Percentiles rank a stretch among this genome's conserved stretches.
Conservation (phyloP, 2,888 invertebrate genomes). For the Slavum lentiscoides region DNA sequence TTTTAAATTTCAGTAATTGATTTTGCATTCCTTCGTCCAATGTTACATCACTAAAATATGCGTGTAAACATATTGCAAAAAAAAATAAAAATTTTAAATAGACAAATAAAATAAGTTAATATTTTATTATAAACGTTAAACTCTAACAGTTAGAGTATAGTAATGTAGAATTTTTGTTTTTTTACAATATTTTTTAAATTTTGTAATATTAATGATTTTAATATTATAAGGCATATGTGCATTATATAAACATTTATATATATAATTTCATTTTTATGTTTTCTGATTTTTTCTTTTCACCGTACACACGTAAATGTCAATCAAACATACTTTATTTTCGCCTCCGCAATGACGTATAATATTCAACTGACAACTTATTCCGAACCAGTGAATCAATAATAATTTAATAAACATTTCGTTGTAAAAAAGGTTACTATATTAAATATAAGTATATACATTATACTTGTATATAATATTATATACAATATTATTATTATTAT, state of each 20-base stretch:
- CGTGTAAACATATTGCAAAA: too few relatives aligned
- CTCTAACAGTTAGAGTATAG: too few relatives aligned
- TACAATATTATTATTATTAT: too few relatives aligned
- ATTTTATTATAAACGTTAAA: too few relatives aligned
- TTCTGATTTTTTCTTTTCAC: background rate
- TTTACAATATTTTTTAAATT: background rate
- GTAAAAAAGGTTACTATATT: background rate
- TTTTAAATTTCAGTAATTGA: constrained; percentile 20
- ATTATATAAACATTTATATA: background rate
- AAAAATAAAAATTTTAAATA: too few relatives aligned
- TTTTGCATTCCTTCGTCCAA: background rate
- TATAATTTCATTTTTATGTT: constrained; percentile 7
- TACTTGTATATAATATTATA: too few relatives aligned
- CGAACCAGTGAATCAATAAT: constrained; percentile 13
- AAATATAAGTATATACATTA: background rate
- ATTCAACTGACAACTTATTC: background rate
- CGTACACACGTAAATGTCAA: background rate
- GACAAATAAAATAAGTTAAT: too few relatives aligned
- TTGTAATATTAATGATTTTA: background rate
- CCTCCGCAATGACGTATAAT: background rate
- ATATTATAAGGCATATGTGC: background rate
- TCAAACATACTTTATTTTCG: background rate
- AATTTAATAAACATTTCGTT: constrained; percentile 21
- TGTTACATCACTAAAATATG: too few relatives aligned
- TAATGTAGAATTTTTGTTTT: background rate